Evolutionary conservation across 2,797 vertebrate species (phyloP).

Genomic region (Poliocrania exsul): DNA sequence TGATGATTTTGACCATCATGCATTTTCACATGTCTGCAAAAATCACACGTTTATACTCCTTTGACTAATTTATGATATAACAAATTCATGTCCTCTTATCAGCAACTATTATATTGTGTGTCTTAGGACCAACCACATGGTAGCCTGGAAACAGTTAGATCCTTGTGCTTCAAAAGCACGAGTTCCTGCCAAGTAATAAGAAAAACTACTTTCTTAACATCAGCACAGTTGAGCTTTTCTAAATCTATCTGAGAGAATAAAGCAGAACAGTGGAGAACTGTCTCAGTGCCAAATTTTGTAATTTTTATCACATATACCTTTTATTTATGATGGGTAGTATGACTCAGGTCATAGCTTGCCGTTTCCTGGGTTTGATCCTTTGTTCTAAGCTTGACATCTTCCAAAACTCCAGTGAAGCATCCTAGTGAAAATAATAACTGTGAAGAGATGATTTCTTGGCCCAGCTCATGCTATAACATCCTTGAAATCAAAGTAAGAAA

Average conservation of each 20-base stretch:
- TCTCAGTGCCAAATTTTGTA: background rate
- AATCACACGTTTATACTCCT: background rate
- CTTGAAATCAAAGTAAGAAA: background rate
- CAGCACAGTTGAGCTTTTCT: background rate
- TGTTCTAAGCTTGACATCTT: background rate
- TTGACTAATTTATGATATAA: background rate
- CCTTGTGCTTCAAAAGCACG: background rate
- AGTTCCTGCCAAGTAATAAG: background rate
- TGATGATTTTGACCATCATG: background rate
- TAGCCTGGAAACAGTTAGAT: background rate
- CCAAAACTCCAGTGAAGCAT: background rate
- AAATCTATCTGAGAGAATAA: background rate
- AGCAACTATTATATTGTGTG: background rate
- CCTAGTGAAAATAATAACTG: background rate
- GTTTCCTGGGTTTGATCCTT: background rate
- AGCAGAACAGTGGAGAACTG: background rate
- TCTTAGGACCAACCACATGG: background rate
- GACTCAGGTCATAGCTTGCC: background rate
- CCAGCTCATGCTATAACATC: background rate
- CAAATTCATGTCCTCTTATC: background rate
- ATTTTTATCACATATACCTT: fast-evolving
- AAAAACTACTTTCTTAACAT: background rate
- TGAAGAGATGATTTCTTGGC: background rate
- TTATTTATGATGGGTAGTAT: background rate
- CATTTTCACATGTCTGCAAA: background rate